A percentile compares a stretch with the other conserved stretches of the same genome.
phyloP scores from a whole-genome alignment of 2,113 vertebrate species.

The Periophthalmus modestus region DNA sequence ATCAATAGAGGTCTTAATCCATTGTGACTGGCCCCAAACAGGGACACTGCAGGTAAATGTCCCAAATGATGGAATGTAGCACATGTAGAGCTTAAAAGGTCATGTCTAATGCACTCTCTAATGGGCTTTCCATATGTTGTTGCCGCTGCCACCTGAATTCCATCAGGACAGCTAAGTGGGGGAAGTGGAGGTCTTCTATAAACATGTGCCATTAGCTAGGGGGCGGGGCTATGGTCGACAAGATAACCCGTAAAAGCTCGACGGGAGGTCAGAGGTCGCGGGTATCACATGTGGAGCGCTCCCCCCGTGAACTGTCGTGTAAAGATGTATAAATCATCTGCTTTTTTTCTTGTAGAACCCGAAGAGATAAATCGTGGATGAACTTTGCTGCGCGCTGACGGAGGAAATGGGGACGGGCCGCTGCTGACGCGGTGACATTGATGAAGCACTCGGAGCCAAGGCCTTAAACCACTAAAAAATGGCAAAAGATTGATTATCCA shows the following conservation, averaged over 20 bases:
- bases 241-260: conserved; percentile 67
- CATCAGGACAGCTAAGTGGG: conserved; percentile 59
- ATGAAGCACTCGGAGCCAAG: conserved; percentile 41
- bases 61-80: conserved; percentile 53
- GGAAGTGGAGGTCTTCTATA: conserved; percentile 43
- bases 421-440: conserved; percentile 53
- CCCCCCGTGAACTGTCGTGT: conserved; percentile 46
- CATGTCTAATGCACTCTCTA: conserved; percentile 58
- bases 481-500: conserved; percentile 73
- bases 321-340: conserved; percentile 66
- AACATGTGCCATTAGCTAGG: conserved; percentile 63
- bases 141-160: conserved; percentile 61
- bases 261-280: conserved; percentile 60
- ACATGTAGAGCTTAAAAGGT: conserved; percentile 53
- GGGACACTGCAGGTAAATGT: conserved; percentile 37
- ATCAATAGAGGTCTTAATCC: conserved; percentile 40
- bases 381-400: conserved; percentile 54
- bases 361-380: conserved; percentile 61
- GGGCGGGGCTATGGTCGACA: conserved; percentile 56
- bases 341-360: conserved; percentile 27
- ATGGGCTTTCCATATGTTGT: conserved; percentile 58
- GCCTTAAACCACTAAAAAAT: conserved; percentile 52
- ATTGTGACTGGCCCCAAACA: conserved; percentile 20
- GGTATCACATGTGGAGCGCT: conserved; percentile 51
- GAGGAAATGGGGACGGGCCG: conserved; percentile 63